Evolutionary conservation across 2,888 invertebrate species (phyloP), one percentile per base, ranked within the genome.

Genomic region (Caenorhabditis japonica): DNA sequence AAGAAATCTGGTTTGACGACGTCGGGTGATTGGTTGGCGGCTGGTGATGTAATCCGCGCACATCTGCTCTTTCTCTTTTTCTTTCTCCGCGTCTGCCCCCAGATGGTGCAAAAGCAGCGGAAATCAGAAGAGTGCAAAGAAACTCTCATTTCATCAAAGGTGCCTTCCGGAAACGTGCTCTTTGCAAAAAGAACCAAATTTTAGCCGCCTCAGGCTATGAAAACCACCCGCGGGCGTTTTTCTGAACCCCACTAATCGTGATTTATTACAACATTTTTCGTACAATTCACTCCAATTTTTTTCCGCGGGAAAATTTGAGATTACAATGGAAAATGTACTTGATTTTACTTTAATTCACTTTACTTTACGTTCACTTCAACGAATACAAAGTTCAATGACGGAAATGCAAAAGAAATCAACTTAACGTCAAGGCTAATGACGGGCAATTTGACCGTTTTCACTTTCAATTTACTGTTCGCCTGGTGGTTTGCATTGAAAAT

Each of bases 31-130:
- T n/a, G n/a, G n/a, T n/a, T n/a, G n/a, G 5, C 30, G 30, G 10
- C 7, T 23, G 44, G 44, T 62, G 66, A 66, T 66, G 66, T 66
- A 66, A 66, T 66, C 56, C 66, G 33, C 27, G 55, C 64, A 56
- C 66, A 66, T 66, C 66, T 66, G 66, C 56, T 61, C 61, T 62
- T 62, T 62, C 53, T 53, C 53, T 44, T 25, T 27, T 10, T 10
- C 33, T 49, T 60, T 44, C 30, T 10, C 30, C 30, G 5, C 30
- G 30, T 30, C 30, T 56, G 56, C 49, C 41, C 47, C 55, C 66
- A 66, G 66, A 56, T 66, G 66, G 66, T 58, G 43, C 36, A 47
- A 30, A 34, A 43, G 19, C 21, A 13, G 61, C 17, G 13, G 60
- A 43, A 19, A 19, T 23, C 27, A 36, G 47, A 36, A 30, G 43